phyloP scores from a whole-genome alignment of 2,888 invertebrate genomes.

The Chorisops tibialis region DNA sequence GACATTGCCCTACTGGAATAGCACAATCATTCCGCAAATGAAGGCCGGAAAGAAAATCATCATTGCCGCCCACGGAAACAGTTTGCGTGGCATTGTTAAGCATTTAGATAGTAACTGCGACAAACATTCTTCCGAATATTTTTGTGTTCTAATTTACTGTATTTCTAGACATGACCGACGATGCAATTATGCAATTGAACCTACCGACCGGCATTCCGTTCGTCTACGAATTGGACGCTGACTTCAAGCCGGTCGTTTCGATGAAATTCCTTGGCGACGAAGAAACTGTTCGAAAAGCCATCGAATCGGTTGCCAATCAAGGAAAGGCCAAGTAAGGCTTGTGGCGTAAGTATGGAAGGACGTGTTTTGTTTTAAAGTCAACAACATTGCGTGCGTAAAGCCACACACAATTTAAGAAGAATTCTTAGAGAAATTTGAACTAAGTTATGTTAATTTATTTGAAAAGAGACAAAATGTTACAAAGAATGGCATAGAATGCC shows the following conservation, averaged over 20 bases:
- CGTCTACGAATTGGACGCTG: conserved; percentile 72
- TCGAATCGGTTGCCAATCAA: conserved; percentile 77
- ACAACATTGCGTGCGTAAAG: neutral
- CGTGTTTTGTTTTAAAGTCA: neutral
- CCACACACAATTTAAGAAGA: neutral
- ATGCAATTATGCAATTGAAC: conserved; percentile 74
- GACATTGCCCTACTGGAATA: too few species aligned
- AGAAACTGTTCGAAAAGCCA: conserved; percentile 75
- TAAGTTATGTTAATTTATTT: conserved; percentile 10
- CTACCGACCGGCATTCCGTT: conserved; percentile 80
- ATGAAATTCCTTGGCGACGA: conserved; percentile 79
- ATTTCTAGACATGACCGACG: conserved; percentile 65
- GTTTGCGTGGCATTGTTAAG: conserved; percentile 82
- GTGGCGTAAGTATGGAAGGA: neutral
- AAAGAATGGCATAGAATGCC: neutral
- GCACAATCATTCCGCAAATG: conserved; percentile 70
- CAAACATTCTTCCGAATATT: neutral
- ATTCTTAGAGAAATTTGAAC: too few species aligned
- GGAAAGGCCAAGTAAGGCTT: conserved; percentile 65
- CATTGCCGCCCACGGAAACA: conserved; percentile 86
- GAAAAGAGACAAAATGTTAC: neutral
- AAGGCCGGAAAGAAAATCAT: conserved; percentile 78
- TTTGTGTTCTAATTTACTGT: too few species aligned
- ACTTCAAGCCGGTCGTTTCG: conserved; percentile 71
- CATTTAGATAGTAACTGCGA: conserved; percentile 74